These are phyloP conservation scores for Leptestheria dahalacensis DNA, from an alignment of 1,140 invertebrate genomes.

Conservation along the genomic window DNA sequence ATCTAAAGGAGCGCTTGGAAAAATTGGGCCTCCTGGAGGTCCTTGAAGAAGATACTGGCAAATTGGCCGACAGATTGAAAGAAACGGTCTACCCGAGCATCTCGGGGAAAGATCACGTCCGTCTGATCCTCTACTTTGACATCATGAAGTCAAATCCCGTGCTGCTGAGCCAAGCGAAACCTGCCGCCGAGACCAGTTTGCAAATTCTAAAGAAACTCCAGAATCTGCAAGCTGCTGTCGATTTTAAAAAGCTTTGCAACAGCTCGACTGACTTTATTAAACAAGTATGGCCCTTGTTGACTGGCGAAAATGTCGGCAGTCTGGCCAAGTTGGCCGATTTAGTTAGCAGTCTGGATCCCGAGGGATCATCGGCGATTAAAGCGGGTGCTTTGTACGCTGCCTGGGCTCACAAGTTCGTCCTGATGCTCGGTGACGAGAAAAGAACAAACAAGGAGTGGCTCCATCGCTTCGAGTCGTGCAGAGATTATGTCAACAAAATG, in stretches of 20 bases:
- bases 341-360: background rate
- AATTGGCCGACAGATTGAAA: constrained; percentile 3
- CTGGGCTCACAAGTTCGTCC: background rate
- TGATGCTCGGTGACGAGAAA: background rate
- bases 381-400: background rate
- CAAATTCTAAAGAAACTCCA: constrained; percentile 8
- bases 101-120: constrained; percentile 4
- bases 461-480: constrained; percentile 7
- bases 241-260: constrained; percentile 8
- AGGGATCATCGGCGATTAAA: background rate
- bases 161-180: background rate
- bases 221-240: background rate
- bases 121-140: constrained; percentile 6
- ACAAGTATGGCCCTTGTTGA: background rate
- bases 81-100: constrained; percentile 7
- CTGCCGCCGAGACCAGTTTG: background rate
- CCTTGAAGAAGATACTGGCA: background rate
- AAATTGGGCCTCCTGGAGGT: background rate
- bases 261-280: constrained; percentile 1
- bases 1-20: background rate
- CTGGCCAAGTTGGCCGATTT: constrained; percentile 9
- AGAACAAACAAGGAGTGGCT: constrained; percentile 3
- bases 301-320: constrained; percentile 5
- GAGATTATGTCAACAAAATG: constrained; percentile 6
- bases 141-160: background rate